Base-by-base conservation (phyloP, 1,140 invertebrate genomes). In the Daktulosphaira vitifoliae region DNA sequence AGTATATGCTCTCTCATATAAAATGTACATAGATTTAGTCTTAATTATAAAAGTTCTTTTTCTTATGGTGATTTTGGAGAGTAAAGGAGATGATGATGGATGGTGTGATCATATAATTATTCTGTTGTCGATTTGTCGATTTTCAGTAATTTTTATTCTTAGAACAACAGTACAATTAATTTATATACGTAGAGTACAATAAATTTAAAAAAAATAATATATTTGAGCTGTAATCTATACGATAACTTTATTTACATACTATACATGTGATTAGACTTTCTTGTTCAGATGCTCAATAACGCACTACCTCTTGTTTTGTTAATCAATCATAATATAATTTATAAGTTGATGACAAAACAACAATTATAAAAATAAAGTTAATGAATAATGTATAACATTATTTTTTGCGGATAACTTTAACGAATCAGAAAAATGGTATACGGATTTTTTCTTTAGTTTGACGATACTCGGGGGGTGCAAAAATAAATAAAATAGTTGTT, bases 261-360 rank as follows among this genome's bases (percentile, higher is more conserved):
- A 56, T 39, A 37, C 15, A 33, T 33, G 29, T 33, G 29, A 33
- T 33, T 33, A 33, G 29, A 33, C 29, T 33, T 44, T 56, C 53
- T 56, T 44, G 39, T 38, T 59, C 54, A 23, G 8, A 62, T 62
- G 56, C 56, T 62, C 56, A 62, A 62, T 48, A 29, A 46, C 42
- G 42, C 42, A 39, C 56, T 62, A 62, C 56, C 56, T 62, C 56
- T 62, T 33, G 56, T 62, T 62, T 62, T 62, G 42, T 62, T 62
- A 42, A 56, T n/a, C 37, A 56, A 56, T 44, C 39, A 23, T 59
- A 59, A n/a, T 44, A 7, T 44, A n/a, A n/a, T 44, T 44, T 44
- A 44, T n/a, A 4, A 13, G 5, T 3, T 44, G 39, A n/a, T 56
- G 42, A 42, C 22, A 16, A 56, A 42, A 37, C 22, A 56, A 56